Evolutionary conservation across 92 coral and sea anemone species (phyloP).

Genomic region (Isaurus tuberculatus): DNA sequence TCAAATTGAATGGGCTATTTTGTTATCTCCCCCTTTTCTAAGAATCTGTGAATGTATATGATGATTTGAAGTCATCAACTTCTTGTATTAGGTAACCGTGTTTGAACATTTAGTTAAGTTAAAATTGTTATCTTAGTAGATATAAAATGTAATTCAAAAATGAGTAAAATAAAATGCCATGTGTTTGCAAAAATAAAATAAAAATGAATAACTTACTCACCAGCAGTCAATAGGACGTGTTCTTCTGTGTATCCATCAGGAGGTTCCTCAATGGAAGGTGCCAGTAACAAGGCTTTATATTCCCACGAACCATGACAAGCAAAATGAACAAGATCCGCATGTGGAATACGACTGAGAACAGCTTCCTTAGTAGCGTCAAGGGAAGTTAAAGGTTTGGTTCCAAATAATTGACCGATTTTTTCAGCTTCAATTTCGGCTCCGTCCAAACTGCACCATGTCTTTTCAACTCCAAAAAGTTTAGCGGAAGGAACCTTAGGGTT

Average conservation of each 20-base stretch:
- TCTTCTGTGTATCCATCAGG: slow-evolving; percentile 16
- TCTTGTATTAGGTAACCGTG: no score
- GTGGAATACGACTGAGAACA: slow-evolving; percentile 3
- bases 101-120: no score
- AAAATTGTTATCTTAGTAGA: no score
- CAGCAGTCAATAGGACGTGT: slow-evolving; percentile 37
- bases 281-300: slow-evolving; percentile 28
- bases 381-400: slow-evolving; percentile 2
- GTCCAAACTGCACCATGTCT: neutral
- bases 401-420: neutral
- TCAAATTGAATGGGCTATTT: no score
- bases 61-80: no score
- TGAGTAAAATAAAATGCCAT: no score
- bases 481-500: slow-evolving; percentile 23
- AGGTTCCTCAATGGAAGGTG: slow-evolving; percentile 17
- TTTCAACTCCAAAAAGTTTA: neutral
- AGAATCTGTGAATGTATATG: no score
- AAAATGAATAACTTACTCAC: no score
- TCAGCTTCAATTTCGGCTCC: slow-evolving; percentile 11
- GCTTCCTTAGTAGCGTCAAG: slow-evolving; percentile 22
- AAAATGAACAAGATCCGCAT: slow-evolving; percentile 29
- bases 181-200: no score
- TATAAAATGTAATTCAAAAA: no score
- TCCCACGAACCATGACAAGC: slow-evolving; percentile 42
- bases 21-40: no score